Evolutionary conservation across 1,140 invertebrate species (phyloP), one percentile per base, ranked within the genome.

Genomic region (Mamestra configurata): DNA sequence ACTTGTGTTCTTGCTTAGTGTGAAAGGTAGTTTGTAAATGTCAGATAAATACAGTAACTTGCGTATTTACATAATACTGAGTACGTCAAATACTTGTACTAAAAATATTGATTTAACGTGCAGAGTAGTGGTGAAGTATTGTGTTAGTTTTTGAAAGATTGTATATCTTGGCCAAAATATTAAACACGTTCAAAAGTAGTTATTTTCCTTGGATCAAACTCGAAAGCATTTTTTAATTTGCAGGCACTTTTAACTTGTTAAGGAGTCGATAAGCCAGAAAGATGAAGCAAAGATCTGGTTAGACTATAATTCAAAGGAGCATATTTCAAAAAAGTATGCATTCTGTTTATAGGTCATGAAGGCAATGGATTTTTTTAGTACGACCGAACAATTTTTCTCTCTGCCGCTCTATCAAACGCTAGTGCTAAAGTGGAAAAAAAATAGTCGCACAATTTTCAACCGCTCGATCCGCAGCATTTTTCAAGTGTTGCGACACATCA

Each of bases 401-500:
- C 40, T 6, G 18, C 2, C 43, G 68, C 43, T 27, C 43, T 35
- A 71, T 51, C 18, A 27, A 70, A 71, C 22, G 24, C 8, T 71
- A 43, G 66, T 71, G 46, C 49, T n/a, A 66, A 66, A 71, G 24
- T 31, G 59, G 18, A 61, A 66, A 66, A 70, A 70, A 71, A 51
- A 71, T 53, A 31, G 18, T 10, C 24, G 27, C 15, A 64, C 73
- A 46, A 46, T 76, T 76, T 76, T 31, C 57, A 77, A 53, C 61
- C 43, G 49, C 37, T 61, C 75, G 59, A 90, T 88, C 88, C 88
- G 87, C 68, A 84, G 70, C 79, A 68, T 77, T 82, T 79, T 82
- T 88, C 80, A 79, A 88, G 86, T 90, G 88, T 88, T 79, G 84
- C 82, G 80, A 89, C 86, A 91, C 85, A 90, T 92, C 90, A 91